These are phyloP conservation scores for Rhagonycha fulva DNA, from an alignment of 2,888 invertebrate species.

Conservation along the genomic window DNA sequence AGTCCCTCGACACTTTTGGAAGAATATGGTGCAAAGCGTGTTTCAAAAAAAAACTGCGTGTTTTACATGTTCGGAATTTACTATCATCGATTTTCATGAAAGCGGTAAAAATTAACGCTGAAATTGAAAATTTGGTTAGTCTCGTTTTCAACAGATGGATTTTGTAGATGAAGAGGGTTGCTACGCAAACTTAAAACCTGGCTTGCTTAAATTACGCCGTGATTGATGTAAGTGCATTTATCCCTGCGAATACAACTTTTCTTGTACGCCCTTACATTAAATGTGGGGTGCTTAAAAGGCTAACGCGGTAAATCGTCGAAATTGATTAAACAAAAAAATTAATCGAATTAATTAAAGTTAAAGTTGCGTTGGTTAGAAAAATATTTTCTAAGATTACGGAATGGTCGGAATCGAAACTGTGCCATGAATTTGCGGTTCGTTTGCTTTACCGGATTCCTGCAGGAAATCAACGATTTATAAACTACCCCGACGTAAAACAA, in stretches of 20 bases:
- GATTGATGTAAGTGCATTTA: slow-evolving; percentile 9
- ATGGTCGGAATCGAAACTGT: slow-evolving; percentile 29
- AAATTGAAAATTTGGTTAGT: not conserved
- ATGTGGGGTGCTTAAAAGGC: not conserved
- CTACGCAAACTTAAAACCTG: not conserved
- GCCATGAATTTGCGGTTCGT: slow-evolving; percentile 41
- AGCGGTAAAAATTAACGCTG: not conserved
- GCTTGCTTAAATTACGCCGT: not conserved
- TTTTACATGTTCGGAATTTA: slow-evolving; percentile 24
- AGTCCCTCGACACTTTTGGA: slow-evolving; percentile 19
- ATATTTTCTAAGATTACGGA: not conserved
- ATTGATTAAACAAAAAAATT: not conserved
- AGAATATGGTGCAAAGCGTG: slow-evolving; percentile 24
- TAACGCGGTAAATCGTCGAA: not conserved
- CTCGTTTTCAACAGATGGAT: not conserved
- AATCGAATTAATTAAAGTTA: not conserved
- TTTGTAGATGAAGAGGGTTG: not conserved
- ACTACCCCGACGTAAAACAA: slow-evolving; percentile 37
- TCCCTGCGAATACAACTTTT: not conserved
- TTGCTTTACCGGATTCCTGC: slow-evolving; percentile 34
- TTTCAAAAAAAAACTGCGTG: slow-evolving; percentile 19
- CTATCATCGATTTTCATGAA: slow-evolving; percentile 6
- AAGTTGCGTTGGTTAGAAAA: not conserved
- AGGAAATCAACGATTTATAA: slow-evolving; percentile 42
- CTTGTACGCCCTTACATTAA: not conserved